phyloP scores from a whole-genome alignment of 1,140 invertebrate genomes.

The Macrobrachium rosenbergii region DNA sequence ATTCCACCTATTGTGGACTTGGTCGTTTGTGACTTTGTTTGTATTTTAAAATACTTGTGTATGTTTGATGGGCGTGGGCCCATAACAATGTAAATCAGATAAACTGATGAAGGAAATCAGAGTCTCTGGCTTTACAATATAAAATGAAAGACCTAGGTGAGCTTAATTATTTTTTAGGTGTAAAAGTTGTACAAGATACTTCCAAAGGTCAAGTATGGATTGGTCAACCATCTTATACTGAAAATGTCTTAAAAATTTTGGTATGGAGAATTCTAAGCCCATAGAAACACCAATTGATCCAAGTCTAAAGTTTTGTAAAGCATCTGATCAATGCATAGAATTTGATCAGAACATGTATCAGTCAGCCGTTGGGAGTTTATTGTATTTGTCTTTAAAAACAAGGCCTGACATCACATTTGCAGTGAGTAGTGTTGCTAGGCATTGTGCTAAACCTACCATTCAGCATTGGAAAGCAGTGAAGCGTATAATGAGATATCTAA shows the following conservation, averaged over 20 bases:
- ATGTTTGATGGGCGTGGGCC: too few relatives aligned
- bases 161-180: too few relatives aligned
- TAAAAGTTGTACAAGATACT: too few relatives aligned
- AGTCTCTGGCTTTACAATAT: too few relatives aligned
- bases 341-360: slow-evolving; percentile 29
- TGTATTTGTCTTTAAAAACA: slow-evolving; percentile 52
- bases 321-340: not conserved
- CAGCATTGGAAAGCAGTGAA: slow-evolving; percentile 21
- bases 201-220: slow-evolving; percentile 61
- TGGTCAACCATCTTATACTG: slow-evolving; percentile 68
- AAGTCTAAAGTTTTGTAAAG: slow-evolving; percentile 39
- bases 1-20: too few relatives aligned
- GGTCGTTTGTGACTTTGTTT: too few relatives aligned
- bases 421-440: slow-evolving; percentile 43
- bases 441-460: slow-evolving; percentile 9
- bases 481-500: slow-evolving; percentile 32
- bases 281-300: slow-evolving; percentile 68
- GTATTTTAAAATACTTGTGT: too few relatives aligned
- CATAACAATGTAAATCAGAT: too few relatives aligned
- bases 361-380: slow-evolving; percentile 48
- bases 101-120: too few relatives aligned
- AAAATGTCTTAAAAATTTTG: slow-evolving; percentile 68
- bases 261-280: slow-evolving; percentile 68
- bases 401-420: slow-evolving; percentile 53
- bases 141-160: too few relatives aligned